These are phyloP conservation scores for Phyllostomus hastatus DNA, from an alignment of 2,113 vertebrate species.

Conservation along the genomic window DNA sequence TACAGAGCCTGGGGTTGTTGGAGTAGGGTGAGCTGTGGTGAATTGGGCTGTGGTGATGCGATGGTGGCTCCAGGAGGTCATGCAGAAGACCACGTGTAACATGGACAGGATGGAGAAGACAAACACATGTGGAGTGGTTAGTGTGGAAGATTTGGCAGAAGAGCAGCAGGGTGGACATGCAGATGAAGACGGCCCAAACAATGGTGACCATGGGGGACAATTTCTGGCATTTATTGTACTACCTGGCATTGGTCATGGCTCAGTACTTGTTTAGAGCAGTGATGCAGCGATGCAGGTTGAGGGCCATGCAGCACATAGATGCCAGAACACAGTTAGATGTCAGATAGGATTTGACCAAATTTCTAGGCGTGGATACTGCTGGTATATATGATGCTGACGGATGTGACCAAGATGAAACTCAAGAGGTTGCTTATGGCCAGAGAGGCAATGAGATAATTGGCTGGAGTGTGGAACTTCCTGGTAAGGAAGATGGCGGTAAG, in stretches of 20 bases:
- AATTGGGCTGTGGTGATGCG: constrained; percentile 91
- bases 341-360: constrained; percentile 89
- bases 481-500: constrained; percentile 90
- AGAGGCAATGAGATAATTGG: constrained; percentile 90
- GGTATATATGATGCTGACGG: constrained; percentile 90
- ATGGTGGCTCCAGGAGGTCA: constrained; percentile 87
- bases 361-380: constrained; percentile 91
- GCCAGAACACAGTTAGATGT: constrained; percentile 92
- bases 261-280: constrained; percentile 92
- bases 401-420: constrained; percentile 92
- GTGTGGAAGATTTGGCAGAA: constrained; percentile 94
- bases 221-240: constrained; percentile 90
- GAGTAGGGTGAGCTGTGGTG: constrained; percentile 90
- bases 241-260: constrained; percentile 91
- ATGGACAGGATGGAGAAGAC: constrained; percentile 92
- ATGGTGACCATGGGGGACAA: constrained; percentile 85
- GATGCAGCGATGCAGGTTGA: constrained; percentile 92
- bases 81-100: constrained; percentile 88
- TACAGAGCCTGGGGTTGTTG: constrained; percentile 86
- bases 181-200: constrained; percentile 92
- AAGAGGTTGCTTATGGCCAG: constrained; percentile 89
- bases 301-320: constrained; percentile 93
- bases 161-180: constrained; percentile 90
- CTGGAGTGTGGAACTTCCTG: constrained; percentile 92
- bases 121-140: constrained; percentile 90